Percentiles rank a stretch among this genome's conserved stretches.
phyloP scores from a whole-genome alignment of 2,888 invertebrate species.

The Mythimna vitellina region DNA sequence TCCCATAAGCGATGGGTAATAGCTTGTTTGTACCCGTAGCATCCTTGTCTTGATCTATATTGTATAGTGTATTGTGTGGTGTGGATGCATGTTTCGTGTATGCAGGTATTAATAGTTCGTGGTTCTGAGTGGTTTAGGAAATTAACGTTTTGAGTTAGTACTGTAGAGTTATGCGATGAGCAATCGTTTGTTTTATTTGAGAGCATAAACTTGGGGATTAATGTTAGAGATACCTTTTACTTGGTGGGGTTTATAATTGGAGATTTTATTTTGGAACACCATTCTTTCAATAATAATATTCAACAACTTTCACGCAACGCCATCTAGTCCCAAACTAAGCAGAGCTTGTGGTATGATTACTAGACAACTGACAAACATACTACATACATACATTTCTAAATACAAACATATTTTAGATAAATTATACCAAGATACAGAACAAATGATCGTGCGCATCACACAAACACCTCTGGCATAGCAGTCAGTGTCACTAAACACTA shows the following conservation, averaged over 20 bases:
- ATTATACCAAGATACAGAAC: no score
- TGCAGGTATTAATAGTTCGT: slow-evolving; percentile 36
- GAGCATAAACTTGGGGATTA: not conserved
- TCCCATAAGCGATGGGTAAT: slow-evolving; percentile 71
- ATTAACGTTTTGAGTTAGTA: slow-evolving; percentile 22
- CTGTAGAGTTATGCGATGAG: not conserved
- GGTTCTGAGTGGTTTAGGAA: slow-evolving; percentile 15
- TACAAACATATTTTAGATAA: no score
- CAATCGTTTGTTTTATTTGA: not conserved
- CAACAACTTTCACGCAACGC: no score
- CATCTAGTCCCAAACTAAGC: no score
- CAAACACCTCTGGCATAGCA: no score
- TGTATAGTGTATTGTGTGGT: slow-evolving; percentile 21
- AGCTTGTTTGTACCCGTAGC: slow-evolving; percentile 68
- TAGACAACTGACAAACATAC: no score
- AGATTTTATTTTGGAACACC: no score
- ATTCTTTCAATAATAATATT: not conserved
- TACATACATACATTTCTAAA: no score
- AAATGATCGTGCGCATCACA: no score
- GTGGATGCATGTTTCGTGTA: slow-evolving; percentile 1
- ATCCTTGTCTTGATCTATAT: slow-evolving; percentile 69
- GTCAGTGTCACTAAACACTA: no score
- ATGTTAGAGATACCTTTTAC: not conserved
- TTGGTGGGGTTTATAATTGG: no score
- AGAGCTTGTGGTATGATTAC: no score